Evolutionary conservation across 2,797 vertebrate species (phyloP).

Genomic region (Sebastes paucispinis): DNA sequence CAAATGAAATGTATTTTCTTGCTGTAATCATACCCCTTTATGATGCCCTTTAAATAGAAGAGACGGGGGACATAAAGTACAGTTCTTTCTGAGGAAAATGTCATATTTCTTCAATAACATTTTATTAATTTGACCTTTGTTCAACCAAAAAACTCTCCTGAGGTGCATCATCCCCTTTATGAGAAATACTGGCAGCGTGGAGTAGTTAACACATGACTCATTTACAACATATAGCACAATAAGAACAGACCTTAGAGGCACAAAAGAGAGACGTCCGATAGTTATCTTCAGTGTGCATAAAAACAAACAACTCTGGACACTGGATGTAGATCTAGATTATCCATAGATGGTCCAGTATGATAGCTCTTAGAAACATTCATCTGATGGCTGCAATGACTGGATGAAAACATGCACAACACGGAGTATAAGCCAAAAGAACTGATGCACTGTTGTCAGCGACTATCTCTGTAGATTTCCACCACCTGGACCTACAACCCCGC

Average conservation of each 20-base stretch:
- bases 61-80: too few species aligned
- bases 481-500: not conserved
- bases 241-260: not conserved
- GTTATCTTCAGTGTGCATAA: not conserved
- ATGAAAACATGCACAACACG: too few species aligned
- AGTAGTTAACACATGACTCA: not conserved
- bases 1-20: too few species aligned
- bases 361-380: not conserved
- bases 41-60: too few species aligned
- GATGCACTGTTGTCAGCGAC: not conserved
- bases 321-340: too few species aligned
- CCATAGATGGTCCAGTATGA: not conserved
- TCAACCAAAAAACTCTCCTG: not conserved
- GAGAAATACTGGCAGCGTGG: not conserved
- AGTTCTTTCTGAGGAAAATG: not conserved
- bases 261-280: not conserved
- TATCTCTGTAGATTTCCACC: not conserved
- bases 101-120: not conserved
- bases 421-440: not conserved
- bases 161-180: not conserved
- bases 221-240: not conserved
- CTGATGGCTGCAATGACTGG: not conserved
- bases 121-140: not conserved
- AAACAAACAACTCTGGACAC: not conserved
- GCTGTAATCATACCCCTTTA: too few species aligned